Base-by-base conservation (phyloP, 2,797 vertebrate species). In the Ptychadena robeensis region DNA sequence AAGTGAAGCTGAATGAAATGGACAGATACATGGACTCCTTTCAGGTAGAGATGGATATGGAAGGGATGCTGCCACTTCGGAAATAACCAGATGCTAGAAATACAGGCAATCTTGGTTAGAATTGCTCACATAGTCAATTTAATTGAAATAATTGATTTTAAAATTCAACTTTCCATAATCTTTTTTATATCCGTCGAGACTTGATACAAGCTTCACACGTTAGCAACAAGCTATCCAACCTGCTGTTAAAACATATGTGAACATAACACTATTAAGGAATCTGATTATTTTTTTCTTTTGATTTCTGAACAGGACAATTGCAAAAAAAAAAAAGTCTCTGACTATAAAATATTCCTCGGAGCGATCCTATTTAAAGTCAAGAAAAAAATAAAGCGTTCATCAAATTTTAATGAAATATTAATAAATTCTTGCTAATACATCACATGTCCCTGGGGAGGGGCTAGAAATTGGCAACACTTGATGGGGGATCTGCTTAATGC, bases 331-430 rank as follows among this genome's bases (percentile, higher is more conserved):
- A 32, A 34, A 79, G 22, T 22, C 44, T 30, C 27, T 15, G 31
- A 66, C 44, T 70, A 59, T 44, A 70, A 82, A 76, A 59, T 73
- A n/a, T 44, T 73, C 69, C 68, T 83, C 37, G 27, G 61, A 67
- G 75, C 38, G n/a, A 83, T 65, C 40, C 34, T 61, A 22, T 34
- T 59, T 34, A 77, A 77, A 85, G 53, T 65, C 27, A 44, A 48
- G 6, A 76, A 57, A 65, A 71, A 71, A 63, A 66, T 28, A 32
- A 78, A 53, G 14, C 40, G 11, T 61, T 75, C 66, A 75, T 85
- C 64, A 80, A 85, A 70, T 76, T 63, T 85, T 85, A 76, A 85
- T 80, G 83, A 69, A 85, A 81, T 80, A 85, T 81, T 85, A 85
- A 85, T 85, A 85, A 81, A 85, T 75, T 76, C 66, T 80, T 12